Percentiles rank a stretch among this genome's conserved stretches.
These are phyloP conservation scores for Caenorhabditis brenneri DNA, from an alignment of 1,140 invertebrate genomes.

Conservation along the genomic window DNA sequence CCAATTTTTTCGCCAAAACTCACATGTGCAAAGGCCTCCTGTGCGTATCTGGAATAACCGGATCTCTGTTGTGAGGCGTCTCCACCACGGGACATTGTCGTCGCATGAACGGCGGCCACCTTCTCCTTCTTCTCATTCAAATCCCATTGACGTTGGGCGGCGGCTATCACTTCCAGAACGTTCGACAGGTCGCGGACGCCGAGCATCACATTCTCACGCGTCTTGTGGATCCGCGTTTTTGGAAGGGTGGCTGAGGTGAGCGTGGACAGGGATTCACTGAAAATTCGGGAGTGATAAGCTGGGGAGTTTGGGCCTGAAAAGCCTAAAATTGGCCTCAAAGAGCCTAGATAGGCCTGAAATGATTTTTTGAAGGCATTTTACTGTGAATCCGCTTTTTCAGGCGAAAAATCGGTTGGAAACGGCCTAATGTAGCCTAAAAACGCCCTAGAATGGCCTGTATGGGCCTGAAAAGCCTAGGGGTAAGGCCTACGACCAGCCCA, in stretches of 20 bases:
- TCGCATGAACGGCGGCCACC: slow-evolving; percentile 3
- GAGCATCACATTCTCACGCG: slow-evolving; percentile 16
- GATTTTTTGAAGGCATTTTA: too few relatives aligned
- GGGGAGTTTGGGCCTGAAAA: too few relatives aligned
- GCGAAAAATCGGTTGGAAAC: not conserved
- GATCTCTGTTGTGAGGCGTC: not conserved
- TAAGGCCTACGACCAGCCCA: too few relatives aligned
- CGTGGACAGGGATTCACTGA: slow-evolving; percentile 17
- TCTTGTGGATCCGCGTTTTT: not conserved
- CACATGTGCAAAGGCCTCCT: slow-evolving; percentile 21
- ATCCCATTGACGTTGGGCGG: slow-evolving; percentile 26
- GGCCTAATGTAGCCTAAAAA: too few relatives aligned
- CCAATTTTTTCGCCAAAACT: not conserved
- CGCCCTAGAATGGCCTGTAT: too few relatives aligned
- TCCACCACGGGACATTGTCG: not conserved
- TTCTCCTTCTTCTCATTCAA: slow-evolving; percentile 23
- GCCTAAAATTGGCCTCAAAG: too few relatives aligned
- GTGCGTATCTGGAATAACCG: not conserved
- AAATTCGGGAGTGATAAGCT: too few relatives aligned
- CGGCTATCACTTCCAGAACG: not conserved
- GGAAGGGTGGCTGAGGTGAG: not conserved
- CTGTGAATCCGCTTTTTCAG: too few relatives aligned
- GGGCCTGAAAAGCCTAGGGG: too few relatives aligned
- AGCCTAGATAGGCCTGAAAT: too few relatives aligned
- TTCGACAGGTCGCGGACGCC: not conserved